A percentile compares a stretch with the other conserved stretches of the same genome.
phyloP scores from a whole-genome alignment of 2,113 vertebrate genomes.

The Coreoperca whiteheadi region DNA sequence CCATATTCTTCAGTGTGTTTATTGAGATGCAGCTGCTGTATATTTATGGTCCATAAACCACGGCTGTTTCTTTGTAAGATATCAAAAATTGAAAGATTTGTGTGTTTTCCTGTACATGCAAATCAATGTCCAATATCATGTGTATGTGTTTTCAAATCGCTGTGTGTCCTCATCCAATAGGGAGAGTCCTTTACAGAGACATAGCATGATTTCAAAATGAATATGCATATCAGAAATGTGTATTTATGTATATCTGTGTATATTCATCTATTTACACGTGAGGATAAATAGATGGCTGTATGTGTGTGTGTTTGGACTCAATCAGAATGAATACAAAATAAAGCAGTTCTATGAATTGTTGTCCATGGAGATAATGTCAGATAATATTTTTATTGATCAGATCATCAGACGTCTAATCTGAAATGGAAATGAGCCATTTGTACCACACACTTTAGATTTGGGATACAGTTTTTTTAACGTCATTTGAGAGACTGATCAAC shows the following conservation, averaged over 20 bases:
- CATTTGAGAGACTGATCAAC: neutral
- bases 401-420: neutral
- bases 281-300: conserved; percentile 82
- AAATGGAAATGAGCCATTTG: neutral
- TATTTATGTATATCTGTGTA: conserved; percentile 86
- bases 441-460: neutral
- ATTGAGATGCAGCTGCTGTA: conserved; percentile 74
- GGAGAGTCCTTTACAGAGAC: conserved; percentile 80
- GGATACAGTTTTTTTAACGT: neutral
- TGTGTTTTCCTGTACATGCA: conserved; percentile 78
- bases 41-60: conserved; percentile 75
- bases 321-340: conserved; percentile 82
- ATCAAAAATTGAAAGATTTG: conserved; percentile 64
- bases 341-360: conserved; percentile 83
- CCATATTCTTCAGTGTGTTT: conserved; percentile 74
- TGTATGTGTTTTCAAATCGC: conserved; percentile 82
- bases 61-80: conserved; percentile 78
- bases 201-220: conserved; percentile 84
- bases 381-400: conserved; percentile 16
- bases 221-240: conserved; percentile 85
- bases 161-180: conserved; percentile 78
- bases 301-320: conserved; percentile 80
- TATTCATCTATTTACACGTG: conserved; percentile 83
- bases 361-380: conserved; percentile 52
- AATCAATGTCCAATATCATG: conserved; percentile 78